These are phyloP conservation scores for Chloroceryle inda DNA, from an alignment of 2,797 vertebrate genomes.

Conservation along the genomic window DNA sequence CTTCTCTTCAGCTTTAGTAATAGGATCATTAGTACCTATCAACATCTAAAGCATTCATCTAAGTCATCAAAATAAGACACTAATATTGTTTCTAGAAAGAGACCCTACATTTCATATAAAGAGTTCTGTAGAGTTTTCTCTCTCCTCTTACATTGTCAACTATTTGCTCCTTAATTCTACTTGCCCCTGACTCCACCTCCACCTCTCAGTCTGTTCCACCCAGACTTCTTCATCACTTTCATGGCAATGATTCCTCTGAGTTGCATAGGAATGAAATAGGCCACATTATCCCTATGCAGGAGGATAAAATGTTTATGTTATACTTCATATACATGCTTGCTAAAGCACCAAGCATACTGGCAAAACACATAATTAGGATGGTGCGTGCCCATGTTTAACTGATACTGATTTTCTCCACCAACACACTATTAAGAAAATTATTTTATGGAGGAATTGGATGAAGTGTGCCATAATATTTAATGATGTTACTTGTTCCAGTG, in stretches of 20 bases:
- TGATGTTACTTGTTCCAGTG: conserved; percentile 14
- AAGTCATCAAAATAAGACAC: not conserved
- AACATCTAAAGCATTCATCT: not conserved
- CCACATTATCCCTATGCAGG: not conserved
- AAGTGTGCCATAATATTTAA: conserved; percentile 29
- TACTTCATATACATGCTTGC: not conserved
- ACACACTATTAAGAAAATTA: conserved; percentile 39
- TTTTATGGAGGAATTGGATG: conserved; percentile 8
- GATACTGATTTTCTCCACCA: conserved; percentile 37
- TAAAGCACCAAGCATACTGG: not conserved
- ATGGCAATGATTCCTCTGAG: not conserved
- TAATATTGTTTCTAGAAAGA: not conserved
- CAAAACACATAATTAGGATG: not conserved
- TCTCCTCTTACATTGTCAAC: not conserved
- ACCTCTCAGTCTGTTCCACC: not conserved
- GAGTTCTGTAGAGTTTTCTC: not conserved
- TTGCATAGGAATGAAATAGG: not conserved
- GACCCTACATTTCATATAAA: not conserved
- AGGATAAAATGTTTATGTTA: not conserved
- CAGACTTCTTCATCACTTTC: not conserved
- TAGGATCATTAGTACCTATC: not conserved
- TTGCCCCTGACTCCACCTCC: no score
- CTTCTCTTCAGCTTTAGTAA: not conserved
- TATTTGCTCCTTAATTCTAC: not conserved
- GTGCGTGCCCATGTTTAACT: not conserved